Percentiles rank a stretch among this genome's conserved stretches.
These are phyloP conservation scores for Rachycentron canadum DNA, from an alignment of 2,797 vertebrate genomes.

Conservation along the genomic window DNA sequence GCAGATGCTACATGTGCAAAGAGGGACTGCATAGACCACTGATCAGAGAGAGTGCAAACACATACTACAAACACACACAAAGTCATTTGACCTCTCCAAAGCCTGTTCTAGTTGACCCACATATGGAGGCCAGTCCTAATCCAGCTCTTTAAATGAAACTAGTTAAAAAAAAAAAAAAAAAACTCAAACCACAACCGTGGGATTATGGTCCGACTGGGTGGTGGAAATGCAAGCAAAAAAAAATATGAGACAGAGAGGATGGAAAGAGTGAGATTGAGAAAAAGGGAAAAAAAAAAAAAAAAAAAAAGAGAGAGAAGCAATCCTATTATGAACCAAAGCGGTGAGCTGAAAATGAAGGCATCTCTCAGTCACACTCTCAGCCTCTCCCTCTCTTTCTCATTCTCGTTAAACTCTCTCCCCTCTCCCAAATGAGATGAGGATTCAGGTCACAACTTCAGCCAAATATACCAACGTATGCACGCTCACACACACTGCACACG, in stretches of 20 bases:
- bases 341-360: constrained; percentile 79
- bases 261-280: constrained; percentile 53
- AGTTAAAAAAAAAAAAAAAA: constrained; percentile 39
- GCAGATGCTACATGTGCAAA: constrained; percentile 67
- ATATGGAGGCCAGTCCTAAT: constrained; percentile 69
- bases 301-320: constrained; percentile 61
- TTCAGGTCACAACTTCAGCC: constrained; percentile 79
- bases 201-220: constrained; percentile 65
- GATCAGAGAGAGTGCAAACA: constrained; percentile 59
- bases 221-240: constrained; percentile 53
- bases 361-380: constrained; percentile 46
- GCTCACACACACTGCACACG: constrained; percentile 35
- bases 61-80: constrained; percentile 39
- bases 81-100: constrained; percentile 62
- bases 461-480: constrained; percentile 56
- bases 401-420: constrained; percentile 34
- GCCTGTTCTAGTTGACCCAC: constrained; percentile 71
- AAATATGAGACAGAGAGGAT: constrained; percentile 42
- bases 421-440: constrained; percentile 71
- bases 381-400: constrained; percentile 28
- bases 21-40: constrained; percentile 52
- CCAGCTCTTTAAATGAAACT: constrained; percentile 69
- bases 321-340: constrained; percentile 79
- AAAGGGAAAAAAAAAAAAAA: too few species aligned
- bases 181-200: constrained; percentile 48